Evolutionary conservation across 2,888 invertebrate genomes (phyloP).

Genomic region (Eumerus sabulonum): DNA sequence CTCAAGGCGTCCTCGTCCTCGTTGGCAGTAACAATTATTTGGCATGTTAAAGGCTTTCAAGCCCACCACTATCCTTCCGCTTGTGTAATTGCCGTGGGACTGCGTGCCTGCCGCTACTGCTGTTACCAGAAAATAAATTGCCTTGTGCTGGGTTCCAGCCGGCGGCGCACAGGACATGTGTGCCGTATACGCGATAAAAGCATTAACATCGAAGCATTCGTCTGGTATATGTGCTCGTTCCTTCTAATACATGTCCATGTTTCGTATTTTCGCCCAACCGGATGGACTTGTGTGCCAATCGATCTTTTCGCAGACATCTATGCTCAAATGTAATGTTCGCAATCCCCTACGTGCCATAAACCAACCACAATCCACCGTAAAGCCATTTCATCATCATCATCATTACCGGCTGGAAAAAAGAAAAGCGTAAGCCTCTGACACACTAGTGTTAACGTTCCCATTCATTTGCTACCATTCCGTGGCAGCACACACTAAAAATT

Average conservation of each 20-base stretch:
- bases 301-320: constrained; percentile 25
- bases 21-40: constrained; percentile 28
- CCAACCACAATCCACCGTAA: constrained; percentile 26
- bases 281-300: constrained; percentile 40
- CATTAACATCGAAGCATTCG: constrained; percentile 30
- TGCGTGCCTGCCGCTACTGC: constrained; percentile 13
- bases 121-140: constrained; percentile 52
- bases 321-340: constrained; percentile 8
- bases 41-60: constrained; percentile 44
- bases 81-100: constrained; percentile 14
- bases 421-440: constrained; percentile 30
- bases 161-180: neutral
- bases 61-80: neutral
- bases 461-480: constrained; percentile 21
- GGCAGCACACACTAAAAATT: constrained; percentile 17
- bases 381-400: constrained; percentile 1
- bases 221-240: constrained; percentile 25
- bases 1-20: constrained; percentile 1
- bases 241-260: constrained; percentile 50
- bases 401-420: constrained; percentile 2
- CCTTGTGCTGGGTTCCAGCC: constrained; percentile 31
- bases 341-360: constrained; percentile 39
- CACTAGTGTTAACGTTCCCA: constrained; percentile 17
- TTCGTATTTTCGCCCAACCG: constrained; percentile 22
- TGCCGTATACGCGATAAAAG: constrained; percentile 9